phyloP scores from a whole-genome alignment of 2,888 invertebrate species.

The Acanthopleura granulata region DNA sequence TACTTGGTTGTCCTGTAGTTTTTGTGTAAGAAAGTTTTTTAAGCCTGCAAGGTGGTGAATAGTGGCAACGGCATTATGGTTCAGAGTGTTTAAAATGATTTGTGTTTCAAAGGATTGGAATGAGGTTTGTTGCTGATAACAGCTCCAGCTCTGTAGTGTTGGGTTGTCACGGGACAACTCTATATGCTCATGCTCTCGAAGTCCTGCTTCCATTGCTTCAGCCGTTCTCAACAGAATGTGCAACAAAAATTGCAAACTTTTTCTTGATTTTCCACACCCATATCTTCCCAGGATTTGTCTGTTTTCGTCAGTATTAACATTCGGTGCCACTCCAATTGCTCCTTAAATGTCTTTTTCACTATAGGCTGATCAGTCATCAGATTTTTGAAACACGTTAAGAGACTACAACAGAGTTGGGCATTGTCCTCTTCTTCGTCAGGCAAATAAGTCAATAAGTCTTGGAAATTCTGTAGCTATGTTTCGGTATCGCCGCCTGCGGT shows the following conservation, averaged over 20 bases:
- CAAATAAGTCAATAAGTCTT: not conserved
- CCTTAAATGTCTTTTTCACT: conserved; percentile 8
- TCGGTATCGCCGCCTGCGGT: too few species aligned
- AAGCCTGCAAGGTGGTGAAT: not conserved
- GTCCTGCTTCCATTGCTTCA: not conserved
- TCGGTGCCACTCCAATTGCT: not conserved
- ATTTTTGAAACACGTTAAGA: not conserved
- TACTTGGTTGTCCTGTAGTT: too few species aligned
- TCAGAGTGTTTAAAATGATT: not conserved
- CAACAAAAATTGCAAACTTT: not conserved
- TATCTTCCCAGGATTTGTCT: not conserved
- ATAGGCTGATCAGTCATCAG: conserved; percentile 14
- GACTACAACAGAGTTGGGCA: too few species aligned
- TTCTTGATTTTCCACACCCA: not conserved
- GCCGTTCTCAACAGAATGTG: not conserved
- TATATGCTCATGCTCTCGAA: not conserved
- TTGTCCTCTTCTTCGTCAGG: too few species aligned
- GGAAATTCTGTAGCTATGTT: not conserved
- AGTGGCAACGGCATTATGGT: too few species aligned
- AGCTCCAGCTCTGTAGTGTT: too few species aligned
- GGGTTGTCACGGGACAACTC: not conserved
- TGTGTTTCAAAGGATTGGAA: too few species aligned
- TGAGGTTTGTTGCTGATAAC: too few species aligned
- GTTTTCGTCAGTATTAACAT: not conserved
- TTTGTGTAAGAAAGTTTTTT: not conserved